Percentiles rank a stretch among this genome's conserved stretches.
Conservation (phyloP, 2,888 invertebrate species). For the Latrodectus elegans region DNA sequence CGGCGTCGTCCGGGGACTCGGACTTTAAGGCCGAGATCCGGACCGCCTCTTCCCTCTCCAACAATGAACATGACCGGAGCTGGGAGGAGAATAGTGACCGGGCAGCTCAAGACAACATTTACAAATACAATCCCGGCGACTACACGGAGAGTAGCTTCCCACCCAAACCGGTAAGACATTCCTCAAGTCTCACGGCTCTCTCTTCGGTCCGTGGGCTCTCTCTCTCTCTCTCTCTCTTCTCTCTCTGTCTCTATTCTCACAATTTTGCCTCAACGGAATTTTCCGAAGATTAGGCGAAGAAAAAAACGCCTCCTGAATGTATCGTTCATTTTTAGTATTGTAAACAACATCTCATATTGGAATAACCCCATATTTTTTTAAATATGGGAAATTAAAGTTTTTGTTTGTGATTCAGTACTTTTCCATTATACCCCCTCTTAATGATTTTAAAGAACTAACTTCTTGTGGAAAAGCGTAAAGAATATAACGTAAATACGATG, state of each 20-base stretch:
- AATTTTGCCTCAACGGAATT: not conserved
- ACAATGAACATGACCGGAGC: conserved; percentile 75
- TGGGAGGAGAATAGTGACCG: conserved; percentile 70
- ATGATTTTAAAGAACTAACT: no score
- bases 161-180: conserved; percentile 81
- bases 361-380: no score
- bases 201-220: not conserved
- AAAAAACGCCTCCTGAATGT: not conserved
- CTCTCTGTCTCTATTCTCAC: conserved; percentile 4
- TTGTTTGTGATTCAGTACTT: no score
- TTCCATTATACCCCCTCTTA: no score
- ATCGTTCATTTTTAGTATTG: no score
- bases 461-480: no score
- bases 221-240: conserved; percentile 13
- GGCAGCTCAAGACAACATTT: conserved; percentile 63
- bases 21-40: conserved; percentile 92
- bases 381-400: no score
- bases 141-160: conserved; percentile 87
- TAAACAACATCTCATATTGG: no score
- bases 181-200: conserved; percentile 12
- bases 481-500: no score
- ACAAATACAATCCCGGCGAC: conserved; percentile 76
- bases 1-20: conserved; percentile 88
- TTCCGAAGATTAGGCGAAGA: not conserved
- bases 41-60: conserved; percentile 86